Evolutionary conservation across 1,140 invertebrate species (phyloP).

Genomic region (Dendrolimus punctatus): DNA sequence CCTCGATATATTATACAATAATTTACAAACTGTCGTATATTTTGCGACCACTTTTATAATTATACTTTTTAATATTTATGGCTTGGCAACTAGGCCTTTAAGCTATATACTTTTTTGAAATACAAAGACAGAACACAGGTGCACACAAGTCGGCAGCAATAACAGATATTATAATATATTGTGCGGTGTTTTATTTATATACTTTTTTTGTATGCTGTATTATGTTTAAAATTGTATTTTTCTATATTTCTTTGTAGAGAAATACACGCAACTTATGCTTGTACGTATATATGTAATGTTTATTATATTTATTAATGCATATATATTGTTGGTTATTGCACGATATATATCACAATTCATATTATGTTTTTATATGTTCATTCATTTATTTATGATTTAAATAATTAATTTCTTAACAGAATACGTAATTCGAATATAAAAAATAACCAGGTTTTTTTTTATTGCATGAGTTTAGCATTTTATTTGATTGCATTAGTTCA

Average conservation of each 20-base stretch:
- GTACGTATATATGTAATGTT: conserved; percentile 30
- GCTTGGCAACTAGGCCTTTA: no score
- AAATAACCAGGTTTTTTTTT: neutral
- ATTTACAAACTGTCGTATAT: no score
- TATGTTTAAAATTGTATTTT: conserved; percentile 12
- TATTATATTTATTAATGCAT: conserved; percentile 1
- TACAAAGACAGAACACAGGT: conserved; percentile 11
- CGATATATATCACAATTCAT: neutral
- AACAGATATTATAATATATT: no score
- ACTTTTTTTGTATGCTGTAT: conserved; percentile 6
- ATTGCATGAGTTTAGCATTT: neutral
- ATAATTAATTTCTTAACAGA: no score
- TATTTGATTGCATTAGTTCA: neutral
- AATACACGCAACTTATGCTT: conserved; percentile 25
- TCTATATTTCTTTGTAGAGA: conserved; percentile 32
- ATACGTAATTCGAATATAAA: no score
- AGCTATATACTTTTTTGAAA: no score
- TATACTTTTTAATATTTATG: no score
- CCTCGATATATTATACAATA: no score
- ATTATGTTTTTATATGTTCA: conserved; percentile 8
- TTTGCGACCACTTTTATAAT: neutral
- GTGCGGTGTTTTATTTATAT: conserved; percentile 2
- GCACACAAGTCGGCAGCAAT: conserved; percentile 10
- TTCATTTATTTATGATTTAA: no score
- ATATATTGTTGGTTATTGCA: no score